Evolutionary conservation across 2,888 invertebrate species (phyloP).

Genomic region (Osedax frankpressi): DNA sequence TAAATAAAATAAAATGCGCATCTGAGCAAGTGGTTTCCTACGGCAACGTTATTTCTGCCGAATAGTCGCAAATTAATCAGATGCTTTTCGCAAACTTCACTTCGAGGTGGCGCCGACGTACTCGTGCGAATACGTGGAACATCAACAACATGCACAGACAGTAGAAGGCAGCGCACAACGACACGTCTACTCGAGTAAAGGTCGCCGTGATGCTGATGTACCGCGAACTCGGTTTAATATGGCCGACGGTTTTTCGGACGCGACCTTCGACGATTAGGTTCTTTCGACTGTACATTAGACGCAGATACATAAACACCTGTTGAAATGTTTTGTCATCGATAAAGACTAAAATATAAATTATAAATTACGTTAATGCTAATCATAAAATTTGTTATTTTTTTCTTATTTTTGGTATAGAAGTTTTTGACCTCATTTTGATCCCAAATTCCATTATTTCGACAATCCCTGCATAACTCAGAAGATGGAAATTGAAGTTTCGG

Average conservation of each 20-base stretch:
- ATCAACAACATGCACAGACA: background rate
- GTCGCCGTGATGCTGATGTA: background rate
- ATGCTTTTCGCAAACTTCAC: background rate
- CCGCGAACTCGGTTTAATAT: background rate
- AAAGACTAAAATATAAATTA: too few species aligned
- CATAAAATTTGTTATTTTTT: too few species aligned
- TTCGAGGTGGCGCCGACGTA: background rate
- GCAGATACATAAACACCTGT: background rate
- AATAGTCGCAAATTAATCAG: too few species aligned
- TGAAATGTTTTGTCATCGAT: too few species aligned
- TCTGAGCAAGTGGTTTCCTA: too few species aligned
- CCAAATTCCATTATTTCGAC: background rate
- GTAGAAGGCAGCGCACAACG: background rate
- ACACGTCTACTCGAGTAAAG: background rate
- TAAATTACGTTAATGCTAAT: too few species aligned
- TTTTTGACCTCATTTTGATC: background rate
- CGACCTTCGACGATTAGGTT: background rate
- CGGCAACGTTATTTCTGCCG: too few species aligned
- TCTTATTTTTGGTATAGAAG: too few species aligned
- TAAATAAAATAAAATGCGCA: too few species aligned
- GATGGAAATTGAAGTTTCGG: conserved; percentile 81
- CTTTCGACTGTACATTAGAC: background rate
- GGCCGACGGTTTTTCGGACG: background rate
- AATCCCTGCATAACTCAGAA: conserved; percentile 51
- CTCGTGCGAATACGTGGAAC: background rate